Base-by-base conservation (phyloP, 2,797 vertebrate species). In the Calcarius lapponicus region DNA sequence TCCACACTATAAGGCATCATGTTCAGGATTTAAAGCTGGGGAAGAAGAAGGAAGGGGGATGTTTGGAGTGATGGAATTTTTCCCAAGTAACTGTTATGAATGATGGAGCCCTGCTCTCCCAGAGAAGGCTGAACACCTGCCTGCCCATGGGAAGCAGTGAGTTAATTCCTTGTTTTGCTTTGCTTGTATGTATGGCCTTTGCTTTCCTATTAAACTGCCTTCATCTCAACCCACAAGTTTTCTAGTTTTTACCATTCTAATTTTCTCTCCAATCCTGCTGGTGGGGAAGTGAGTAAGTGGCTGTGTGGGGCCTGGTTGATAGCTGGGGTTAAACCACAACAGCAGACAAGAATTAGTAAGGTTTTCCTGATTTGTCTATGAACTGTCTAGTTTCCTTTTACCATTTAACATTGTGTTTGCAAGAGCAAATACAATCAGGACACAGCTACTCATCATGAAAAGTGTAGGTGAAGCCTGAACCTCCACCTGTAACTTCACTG, bases 341-440 rank as follows among this genome's bases (percentile, higher is more conserved):
- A 79, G 40, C 43, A 84, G 28, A 38, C 47, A 92, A 70, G 38
- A 80, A 25, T 34, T 62, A 70, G 17, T 50, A 45, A 74, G 10
- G 18, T 79, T 70, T 80, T 87, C 50, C 64, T 60, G 28, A 72
- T 88, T 72, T 76, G 17, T 31, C 69, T 40, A 16, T 38, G 34
- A 76, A 43, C 28, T 25, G 21, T 36, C 56, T 62, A 31, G 17
- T 57, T 93, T 85, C 60, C 60, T 62, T 82, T 66, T 65, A 20
- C 21, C 40, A 48, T 66, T 85, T 73, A 84, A 73, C 13, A 17
- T 13, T 17, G 6, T n/a, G 47, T 65, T 82, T 91, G 34, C 40
- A 92, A 76, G 38, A 73, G 29, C 34, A 91, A 90, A 58, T 75
- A 65, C 12, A 70, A 48, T 21, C 36, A 90, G 83, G 56, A 82